phyloP scores from a whole-genome alignment of 2,113 vertebrate genomes.

The Onychorhynchus coronatus region DNA sequence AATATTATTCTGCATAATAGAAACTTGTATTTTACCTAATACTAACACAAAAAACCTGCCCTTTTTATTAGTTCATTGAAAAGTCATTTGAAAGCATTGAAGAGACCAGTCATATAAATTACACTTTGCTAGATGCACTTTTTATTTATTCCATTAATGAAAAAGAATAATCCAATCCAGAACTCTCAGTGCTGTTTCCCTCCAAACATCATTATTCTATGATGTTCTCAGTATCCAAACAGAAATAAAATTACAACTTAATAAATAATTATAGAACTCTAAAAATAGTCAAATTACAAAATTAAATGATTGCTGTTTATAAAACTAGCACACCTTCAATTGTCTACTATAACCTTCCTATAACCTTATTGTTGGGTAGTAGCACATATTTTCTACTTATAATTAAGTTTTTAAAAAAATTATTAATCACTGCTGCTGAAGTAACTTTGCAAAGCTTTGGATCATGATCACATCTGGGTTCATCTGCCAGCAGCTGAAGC shows the following conservation, averaged over 20 bases:
- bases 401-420: background rate
- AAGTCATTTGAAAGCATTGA: background rate
- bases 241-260: background rate
- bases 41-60: background rate
- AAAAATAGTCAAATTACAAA: background rate
- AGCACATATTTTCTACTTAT: background rate
- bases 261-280: background rate
- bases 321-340: background rate
- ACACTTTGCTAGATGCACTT: background rate
- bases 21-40: background rate
- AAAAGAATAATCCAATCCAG: background rate
- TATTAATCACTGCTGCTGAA: background rate
- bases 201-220: background rate
- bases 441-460: background rate
- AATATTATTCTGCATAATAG: background rate
- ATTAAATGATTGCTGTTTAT: background rate
- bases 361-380: background rate
- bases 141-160: background rate
- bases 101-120: background rate
- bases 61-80: background rate
- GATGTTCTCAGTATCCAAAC: background rate
- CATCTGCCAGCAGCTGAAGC: conserved; percentile 32
- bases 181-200: background rate
- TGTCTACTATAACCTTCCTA: background rate
- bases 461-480: background rate